phyloP scores from a whole-genome alignment of 2,888 invertebrate species.

The Limnephilus marmoratus region DNA sequence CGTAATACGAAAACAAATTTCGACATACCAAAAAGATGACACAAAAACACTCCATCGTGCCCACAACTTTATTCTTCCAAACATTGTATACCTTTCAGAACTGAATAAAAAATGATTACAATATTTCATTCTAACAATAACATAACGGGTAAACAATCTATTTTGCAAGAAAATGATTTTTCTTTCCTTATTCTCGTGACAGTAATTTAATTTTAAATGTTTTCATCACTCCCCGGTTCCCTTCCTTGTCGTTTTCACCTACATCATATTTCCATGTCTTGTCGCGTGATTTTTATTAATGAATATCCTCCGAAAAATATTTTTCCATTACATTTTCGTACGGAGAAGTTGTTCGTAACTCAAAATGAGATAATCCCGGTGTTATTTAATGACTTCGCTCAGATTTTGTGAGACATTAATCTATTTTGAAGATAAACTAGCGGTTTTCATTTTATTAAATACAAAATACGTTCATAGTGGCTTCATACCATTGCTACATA shows the following conservation, averaged over 20 bases:
- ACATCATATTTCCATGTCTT: background rate
- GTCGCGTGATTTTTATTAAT: background rate
- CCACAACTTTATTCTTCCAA: background rate
- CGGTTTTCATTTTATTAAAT: background rate
- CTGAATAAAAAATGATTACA: background rate
- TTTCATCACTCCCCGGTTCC: background rate
- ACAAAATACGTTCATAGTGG: background rate
- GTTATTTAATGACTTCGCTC: background rate
- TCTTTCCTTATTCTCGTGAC: background rate
- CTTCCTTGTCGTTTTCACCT: background rate
- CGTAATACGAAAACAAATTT: background rate
- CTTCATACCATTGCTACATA: too few relatives aligned
- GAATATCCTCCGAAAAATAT: background rate
- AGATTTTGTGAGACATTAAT: background rate
- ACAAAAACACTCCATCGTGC: background rate
- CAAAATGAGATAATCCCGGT: background rate
- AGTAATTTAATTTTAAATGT: constrained; percentile 15
- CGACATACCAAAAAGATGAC: background rate
- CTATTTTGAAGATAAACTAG: background rate
- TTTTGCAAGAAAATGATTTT: background rate
- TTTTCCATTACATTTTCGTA: constrained; percentile 3
- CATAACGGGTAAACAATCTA: background rate
- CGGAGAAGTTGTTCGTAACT: background rate
- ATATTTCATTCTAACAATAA: background rate
- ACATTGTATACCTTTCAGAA: background rate